These are phyloP conservation scores for Hydriomena furcata DNA, from an alignment of 2,888 invertebrate species.

Conservation along the genomic window DNA sequence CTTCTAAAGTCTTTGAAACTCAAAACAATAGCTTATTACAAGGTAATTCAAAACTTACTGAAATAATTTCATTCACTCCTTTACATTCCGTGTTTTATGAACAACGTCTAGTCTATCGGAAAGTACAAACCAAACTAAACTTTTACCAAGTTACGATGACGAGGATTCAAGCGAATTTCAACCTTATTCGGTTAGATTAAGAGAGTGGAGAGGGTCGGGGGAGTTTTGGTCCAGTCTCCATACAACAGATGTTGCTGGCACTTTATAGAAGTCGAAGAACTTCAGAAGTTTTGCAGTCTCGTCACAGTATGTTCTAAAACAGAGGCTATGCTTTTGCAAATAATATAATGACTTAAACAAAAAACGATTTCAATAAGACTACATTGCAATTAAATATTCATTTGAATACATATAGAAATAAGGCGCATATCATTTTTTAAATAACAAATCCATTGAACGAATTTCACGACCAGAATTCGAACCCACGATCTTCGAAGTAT, in stretches of 20 bases:
- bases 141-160: conserved; percentile 31
- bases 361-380: too few species aligned
- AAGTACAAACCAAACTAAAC: conserved; percentile 65
- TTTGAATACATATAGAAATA: too few species aligned
- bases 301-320: conserved; percentile 3
- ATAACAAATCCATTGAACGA: too few species aligned
- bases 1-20: conserved; percentile 14
- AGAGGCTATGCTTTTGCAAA: conserved; percentile 3
- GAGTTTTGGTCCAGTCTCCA: conserved; percentile 56
- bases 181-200: conserved; percentile 35
- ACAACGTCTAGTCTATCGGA: conserved; percentile 59
- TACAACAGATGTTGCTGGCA: conserved; percentile 76
- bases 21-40: conserved; percentile 27
- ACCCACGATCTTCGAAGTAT: too few species aligned
- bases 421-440: too few species aligned
- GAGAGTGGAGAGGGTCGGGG: conserved; percentile 22
- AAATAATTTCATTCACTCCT: conserved; percentile 33
- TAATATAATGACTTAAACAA: too few species aligned
- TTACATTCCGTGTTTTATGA: conserved; percentile 63
- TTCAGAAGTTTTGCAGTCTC: conserved; percentile 61
- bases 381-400: too few species aligned
- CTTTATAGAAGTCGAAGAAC: conserved; percentile 64
- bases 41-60: conserved; percentile 28
- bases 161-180: conserved; percentile 25
- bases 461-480: too few species aligned